Percentiles rank a stretch among this genome's conserved stretches.
Conservation (phyloP, 2,797 vertebrate species). For the Champsocephalus esox region DNA sequence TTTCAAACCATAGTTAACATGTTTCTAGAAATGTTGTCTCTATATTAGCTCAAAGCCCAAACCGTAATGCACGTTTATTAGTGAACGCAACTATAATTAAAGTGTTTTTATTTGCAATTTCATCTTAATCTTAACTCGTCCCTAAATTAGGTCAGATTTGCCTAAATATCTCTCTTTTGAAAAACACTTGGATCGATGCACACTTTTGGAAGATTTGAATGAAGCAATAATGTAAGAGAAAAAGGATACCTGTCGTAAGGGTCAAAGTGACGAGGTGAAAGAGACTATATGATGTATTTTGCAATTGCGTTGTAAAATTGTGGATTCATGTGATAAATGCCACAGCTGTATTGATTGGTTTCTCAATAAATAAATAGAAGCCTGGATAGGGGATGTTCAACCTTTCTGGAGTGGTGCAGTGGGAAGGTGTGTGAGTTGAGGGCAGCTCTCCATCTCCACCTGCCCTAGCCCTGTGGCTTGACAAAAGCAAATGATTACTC, state of each 20-base stretch:
- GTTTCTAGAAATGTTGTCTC: neutral
- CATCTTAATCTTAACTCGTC: neutral
- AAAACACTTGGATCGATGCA: neutral
- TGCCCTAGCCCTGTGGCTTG: constrained; percentile 34
- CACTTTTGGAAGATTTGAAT: neutral
- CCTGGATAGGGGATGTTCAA: neutral
- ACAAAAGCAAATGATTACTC: constrained; percentile 72
- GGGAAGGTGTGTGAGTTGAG: constrained; percentile 30
- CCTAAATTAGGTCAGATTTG: neutral
- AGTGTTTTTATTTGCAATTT: neutral
- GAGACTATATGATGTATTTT: neutral
- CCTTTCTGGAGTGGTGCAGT: constrained; percentile 27
- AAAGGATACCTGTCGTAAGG: neutral
- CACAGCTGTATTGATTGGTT: neutral
- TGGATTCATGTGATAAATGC: constrained; percentile 11
- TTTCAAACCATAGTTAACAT: neutral
- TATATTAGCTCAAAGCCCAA: neutral
- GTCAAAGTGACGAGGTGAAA: neutral
- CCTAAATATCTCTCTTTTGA: neutral
- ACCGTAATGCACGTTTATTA: neutral
- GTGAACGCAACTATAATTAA: neutral
- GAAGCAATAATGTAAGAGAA: neutral
- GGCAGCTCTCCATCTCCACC: constrained; percentile 43
- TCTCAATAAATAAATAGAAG: constrained; percentile 1
- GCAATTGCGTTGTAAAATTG: neutral